Percentiles rank a stretch among this genome's conserved stretches.
phyloP scores from a whole-genome alignment of 1,140 invertebrate genomes.

The Heliothis virescens region DNA sequence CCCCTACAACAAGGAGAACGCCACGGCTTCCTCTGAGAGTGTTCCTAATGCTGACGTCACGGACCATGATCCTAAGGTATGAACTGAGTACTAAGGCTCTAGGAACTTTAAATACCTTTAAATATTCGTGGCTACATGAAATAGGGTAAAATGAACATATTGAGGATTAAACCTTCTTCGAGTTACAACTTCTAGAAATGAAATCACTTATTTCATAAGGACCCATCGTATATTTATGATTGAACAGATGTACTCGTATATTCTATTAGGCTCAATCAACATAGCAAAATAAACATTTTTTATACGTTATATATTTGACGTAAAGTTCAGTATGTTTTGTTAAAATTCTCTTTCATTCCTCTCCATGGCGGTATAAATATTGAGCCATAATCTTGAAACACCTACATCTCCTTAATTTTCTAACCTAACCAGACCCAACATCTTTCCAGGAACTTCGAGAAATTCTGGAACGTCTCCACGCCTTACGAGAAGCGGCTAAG shows the following conservation, averaged over 20 bases:
- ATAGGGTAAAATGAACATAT: background rate
- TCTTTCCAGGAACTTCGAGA: conserved; percentile 73
- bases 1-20: conserved; percentile 64
- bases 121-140: background rate
- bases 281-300: no score
- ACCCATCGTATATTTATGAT: no score
- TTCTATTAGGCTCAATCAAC: no score
- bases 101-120: background rate
- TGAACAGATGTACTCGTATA: no score
- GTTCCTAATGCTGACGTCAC: conserved; percentile 69
- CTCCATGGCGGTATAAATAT: no score
- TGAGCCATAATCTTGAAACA: no score
- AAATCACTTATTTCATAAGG: no score
- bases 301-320: no score
- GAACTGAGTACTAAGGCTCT: background rate
- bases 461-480: conserved; percentile 77
- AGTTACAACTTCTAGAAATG: background rate
- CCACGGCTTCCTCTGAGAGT: conserved; percentile 68
- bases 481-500: conserved; percentile 73
- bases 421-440: no score
- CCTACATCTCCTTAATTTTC: no score
- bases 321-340: no score
- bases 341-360: no score
- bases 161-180: background rate
- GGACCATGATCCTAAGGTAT: conserved; percentile 79